Evolutionary conservation across 2,797 vertebrate genomes (phyloP).

Genomic region (Channallabes apus): DNA sequence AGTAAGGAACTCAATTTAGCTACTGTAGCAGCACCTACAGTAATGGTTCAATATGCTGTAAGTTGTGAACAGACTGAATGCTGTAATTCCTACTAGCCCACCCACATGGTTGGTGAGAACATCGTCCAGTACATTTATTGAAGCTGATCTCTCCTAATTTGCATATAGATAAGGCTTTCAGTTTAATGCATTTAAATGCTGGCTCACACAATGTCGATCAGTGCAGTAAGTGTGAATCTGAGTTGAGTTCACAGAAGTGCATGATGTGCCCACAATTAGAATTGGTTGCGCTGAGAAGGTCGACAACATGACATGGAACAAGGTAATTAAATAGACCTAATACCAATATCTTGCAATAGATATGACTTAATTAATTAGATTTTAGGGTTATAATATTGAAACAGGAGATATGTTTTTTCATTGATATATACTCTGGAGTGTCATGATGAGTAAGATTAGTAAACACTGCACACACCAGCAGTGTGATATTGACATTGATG

Average conservation of each 20-base stretch:
- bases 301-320: background rate
- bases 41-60: constrained; percentile 41
- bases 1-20: background rate
- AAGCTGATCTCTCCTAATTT: constrained; percentile 78
- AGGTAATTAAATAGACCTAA: constrained; percentile 18
- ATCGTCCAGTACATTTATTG: constrained; percentile 74
- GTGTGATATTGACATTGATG: background rate
- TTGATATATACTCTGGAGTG: background rate
- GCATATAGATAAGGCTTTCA: constrained; percentile 81
- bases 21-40: too few relatives aligned
- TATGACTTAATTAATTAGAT: constrained; percentile 12
- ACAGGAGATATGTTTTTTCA: background rate
- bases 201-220: constrained; percentile 5
- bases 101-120: constrained; percentile 68
- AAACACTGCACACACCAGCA: background rate
- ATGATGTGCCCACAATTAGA: constrained; percentile 22
- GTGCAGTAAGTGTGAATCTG: constrained; percentile 18
- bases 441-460: background rate
- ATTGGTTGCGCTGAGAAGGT: constrained; percentile 3
- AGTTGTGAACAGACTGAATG: background rate
- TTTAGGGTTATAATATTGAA: background rate
- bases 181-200: constrained; percentile 40
- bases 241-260: constrained; percentile 12
- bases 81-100: constrained; percentile 69
- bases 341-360: constrained; percentile 18